These are phyloP conservation scores for Luscinia luscinia DNA, from an alignment of 2,797 vertebrate genomes.

Conservation along the genomic window DNA sequence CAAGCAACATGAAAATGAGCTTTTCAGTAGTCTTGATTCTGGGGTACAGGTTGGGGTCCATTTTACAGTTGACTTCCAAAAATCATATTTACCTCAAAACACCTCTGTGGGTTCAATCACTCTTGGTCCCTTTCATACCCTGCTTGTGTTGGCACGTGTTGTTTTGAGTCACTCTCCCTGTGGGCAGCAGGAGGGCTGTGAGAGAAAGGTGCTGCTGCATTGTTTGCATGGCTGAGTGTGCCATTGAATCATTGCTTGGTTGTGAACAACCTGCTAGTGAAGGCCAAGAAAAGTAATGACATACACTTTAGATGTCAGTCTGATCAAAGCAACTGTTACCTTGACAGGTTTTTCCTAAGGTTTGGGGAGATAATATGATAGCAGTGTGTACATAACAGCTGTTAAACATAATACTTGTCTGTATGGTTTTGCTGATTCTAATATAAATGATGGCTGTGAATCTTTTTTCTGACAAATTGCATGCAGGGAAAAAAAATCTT, in stretches of 20 bases:
- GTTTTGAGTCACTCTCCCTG: not conserved
- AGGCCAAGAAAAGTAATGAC: not conserved
- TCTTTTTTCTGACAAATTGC: not conserved
- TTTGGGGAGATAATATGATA: not conserved
- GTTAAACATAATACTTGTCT: not conserved
- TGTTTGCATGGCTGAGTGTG: not conserved
- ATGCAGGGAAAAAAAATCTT: not conserved
- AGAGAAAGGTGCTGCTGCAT: not conserved
- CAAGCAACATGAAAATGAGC: not conserved
- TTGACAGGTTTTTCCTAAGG: not conserved
- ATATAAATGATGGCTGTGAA: not conserved
- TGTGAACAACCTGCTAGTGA: not conserved
- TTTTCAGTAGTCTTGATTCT: not conserved
- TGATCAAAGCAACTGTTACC: not conserved
- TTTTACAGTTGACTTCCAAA: not conserved
- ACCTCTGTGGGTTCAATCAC: accelerated
- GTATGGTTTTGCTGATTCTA: not conserved
- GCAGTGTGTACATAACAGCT: not conserved
- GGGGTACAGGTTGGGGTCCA: not conserved
- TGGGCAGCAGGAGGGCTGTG: not conserved
- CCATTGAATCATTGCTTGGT: not conserved
- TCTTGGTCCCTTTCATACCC: not conserved
- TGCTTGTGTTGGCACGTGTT: not conserved
- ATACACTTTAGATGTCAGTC: not conserved
- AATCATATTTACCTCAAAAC: not conserved